Evolutionary conservation across 2,888 invertebrate species (phyloP), one percentile per base, ranked within the genome.

Genomic region (Diaphora mendica): DNA sequence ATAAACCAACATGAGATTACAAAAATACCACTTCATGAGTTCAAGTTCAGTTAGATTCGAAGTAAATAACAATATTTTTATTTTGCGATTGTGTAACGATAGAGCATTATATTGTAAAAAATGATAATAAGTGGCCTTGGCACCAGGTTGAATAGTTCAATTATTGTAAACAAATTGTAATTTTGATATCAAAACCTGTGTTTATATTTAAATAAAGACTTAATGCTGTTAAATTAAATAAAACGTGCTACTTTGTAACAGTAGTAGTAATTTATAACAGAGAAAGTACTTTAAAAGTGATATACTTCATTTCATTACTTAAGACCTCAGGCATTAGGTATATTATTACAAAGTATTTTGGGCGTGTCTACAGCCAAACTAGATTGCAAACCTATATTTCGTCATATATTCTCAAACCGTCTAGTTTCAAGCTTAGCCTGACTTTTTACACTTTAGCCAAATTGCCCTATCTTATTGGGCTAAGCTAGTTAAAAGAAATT

Each of bases 1-100:
- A 74, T 71, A 26, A n/a, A 71, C 68, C 65, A 15, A 74, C 35
- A 70, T 74, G 66, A 48, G 66, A 73, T 30, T 48, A 26, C 17
- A 68, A 64, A 33, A 67, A 62, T 44, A 15, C 26, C 35, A 17
- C 35, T 71, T 35, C 23, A 39, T 26, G 8, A 17, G 48, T 51
- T 71, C 13, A 35, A n/a, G 9, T 71, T 70, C 33, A 55, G 26
- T 39, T 35, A 71, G 30, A 65, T 65, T 8, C 15, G 48, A 8
- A 65, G 72, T 73, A 83, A 62, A 44, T 70, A 30, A 7, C 42
- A 7, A 42, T 42, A 15, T 39, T 11, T 39, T 39, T 39, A 30
- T 42, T 70, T 70, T 59, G 4, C 9, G n/a, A 20, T 59, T 69
- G 55, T 59, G 9, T 1, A 23, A 39, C 9, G 9, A 68, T 39